Conservation (phyloP, 2,113 vertebrate species). For the Corynorhinus townsendii region DNA sequence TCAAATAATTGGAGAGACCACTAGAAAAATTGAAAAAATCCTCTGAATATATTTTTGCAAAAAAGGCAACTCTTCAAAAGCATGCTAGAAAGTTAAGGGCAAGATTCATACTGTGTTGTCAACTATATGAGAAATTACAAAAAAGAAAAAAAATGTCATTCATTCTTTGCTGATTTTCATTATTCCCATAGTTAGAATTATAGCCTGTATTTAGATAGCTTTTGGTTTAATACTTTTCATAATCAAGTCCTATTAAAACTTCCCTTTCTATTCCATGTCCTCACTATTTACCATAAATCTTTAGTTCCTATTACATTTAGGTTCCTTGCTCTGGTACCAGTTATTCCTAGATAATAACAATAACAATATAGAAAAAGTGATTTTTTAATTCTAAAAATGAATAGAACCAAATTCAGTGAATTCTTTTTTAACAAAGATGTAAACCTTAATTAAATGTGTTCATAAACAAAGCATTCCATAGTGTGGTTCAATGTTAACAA, state of each 20-base stretch:
- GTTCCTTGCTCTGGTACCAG: background rate
- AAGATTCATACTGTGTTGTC: background rate
- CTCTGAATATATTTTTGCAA: background rate
- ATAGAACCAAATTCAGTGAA: background rate
- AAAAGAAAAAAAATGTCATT: conserved; percentile 25
- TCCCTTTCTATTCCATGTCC: background rate
- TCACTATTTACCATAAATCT: background rate
- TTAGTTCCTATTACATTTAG: conserved; percentile 12
- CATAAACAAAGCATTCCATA: conserved; percentile 16
- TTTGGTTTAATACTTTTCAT: conserved; percentile 1
- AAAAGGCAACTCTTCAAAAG: background rate
- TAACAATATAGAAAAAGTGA: background rate
- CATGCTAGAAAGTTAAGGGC: background rate
- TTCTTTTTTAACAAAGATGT: conserved; percentile 17
- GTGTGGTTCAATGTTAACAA: background rate
- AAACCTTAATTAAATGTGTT: conserved; percentile 21
- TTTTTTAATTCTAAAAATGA: background rate
- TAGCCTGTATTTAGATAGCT: background rate
- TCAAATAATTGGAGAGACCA: background rate
- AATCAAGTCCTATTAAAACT: background rate
- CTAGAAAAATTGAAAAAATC: background rate
- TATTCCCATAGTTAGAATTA: background rate
- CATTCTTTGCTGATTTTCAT: conserved; percentile 7
- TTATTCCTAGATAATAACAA: background rate
- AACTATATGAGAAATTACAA: conserved; percentile 9